Conservation (phyloP, 2,888 invertebrate species). For the Seira ritae region DNA sequence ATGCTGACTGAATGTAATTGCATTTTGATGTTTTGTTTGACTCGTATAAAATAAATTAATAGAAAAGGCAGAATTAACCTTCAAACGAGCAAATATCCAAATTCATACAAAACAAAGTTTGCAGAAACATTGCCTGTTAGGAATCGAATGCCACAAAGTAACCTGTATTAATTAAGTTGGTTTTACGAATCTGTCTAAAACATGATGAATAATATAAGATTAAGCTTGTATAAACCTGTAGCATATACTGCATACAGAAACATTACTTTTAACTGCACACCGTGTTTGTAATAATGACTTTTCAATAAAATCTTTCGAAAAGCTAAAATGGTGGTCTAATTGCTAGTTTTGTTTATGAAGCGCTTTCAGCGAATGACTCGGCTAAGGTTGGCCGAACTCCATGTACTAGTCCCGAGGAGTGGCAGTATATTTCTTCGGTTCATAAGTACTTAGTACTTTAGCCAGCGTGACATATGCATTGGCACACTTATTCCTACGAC, state of each 20-base stretch:
- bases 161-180: conserved; percentile 53
- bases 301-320: conserved; percentile 47
- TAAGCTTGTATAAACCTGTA: not conserved
- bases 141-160: conserved; percentile 16
- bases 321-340: conserved; percentile 15
- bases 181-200: conserved; percentile 22
- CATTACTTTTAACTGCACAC: conserved; percentile 58
- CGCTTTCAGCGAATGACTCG: too few species aligned
- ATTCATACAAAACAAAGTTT: too few species aligned
- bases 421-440: too few species aligned
- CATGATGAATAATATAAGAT: not conserved
- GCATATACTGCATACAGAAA: conserved; percentile 22
- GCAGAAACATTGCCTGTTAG: too few species aligned
- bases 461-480: too few species aligned
- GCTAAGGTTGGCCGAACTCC: too few species aligned
- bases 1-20: not conserved
- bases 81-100: too few species aligned
- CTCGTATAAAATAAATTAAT: not conserved
- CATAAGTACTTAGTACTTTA: too few species aligned
- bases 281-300: conserved; percentile 61
- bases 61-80: not conserved
- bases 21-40: not conserved
- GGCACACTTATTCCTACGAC: too few species aligned
- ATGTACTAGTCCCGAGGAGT: too few species aligned
- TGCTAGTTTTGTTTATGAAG: not conserved